Conservation (phyloP, 1,140 invertebrate genomes). For the Oncopeltus fasciatus region DNA sequence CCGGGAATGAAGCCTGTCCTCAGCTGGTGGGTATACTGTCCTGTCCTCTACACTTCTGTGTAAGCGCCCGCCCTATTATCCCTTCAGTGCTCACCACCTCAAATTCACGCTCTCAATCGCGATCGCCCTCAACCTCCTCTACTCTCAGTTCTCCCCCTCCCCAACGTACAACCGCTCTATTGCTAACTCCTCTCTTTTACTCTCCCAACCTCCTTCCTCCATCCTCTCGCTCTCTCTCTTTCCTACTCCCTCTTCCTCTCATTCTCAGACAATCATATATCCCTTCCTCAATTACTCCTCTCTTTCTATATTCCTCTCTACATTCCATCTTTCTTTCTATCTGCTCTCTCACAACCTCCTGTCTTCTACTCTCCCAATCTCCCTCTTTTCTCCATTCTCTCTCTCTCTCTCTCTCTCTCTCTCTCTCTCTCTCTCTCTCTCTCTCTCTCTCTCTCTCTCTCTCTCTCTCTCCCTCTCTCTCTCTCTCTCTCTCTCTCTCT, state of each 20-base stretch:
- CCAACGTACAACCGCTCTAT: background rate
- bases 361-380: background rate
- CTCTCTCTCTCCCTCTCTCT: background rate
- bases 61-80: too few species aligned
- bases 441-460: background rate
- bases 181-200: too few species aligned
- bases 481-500: background rate
- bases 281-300: too few species aligned
- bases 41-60: too few species aligned
- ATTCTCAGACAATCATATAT: too few species aligned
- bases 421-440: background rate
- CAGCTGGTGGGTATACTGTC: too few species aligned
- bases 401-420: background rate
- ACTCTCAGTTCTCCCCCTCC: background rate
- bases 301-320: background rate
- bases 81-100: too few species aligned
- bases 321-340: background rate
- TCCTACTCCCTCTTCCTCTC: background rate
- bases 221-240: background rate
- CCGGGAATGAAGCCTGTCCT: too few species aligned
- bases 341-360: background rate
- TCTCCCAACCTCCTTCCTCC: background rate
- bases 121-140: background rate
- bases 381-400: background rate
- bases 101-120: background rate